Conservation (phyloP, 37 sponge, comb jelly and placozoan genomes). For the Axinella damicornis region DNA sequence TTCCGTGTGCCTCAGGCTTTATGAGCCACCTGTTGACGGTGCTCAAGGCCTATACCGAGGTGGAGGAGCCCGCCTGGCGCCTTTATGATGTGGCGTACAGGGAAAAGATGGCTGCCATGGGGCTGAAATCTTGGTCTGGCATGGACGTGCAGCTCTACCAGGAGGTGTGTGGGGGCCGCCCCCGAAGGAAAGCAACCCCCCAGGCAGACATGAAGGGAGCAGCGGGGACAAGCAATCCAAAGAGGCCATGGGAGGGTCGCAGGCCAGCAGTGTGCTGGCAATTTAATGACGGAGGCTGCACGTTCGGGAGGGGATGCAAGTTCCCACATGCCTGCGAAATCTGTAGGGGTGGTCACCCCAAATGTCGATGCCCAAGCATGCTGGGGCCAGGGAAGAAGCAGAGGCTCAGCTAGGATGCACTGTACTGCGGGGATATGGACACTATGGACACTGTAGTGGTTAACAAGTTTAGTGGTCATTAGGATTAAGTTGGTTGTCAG, state of each 20-base stretch:
- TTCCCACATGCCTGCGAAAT: conserved; percentile 5
- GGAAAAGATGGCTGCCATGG: conserved; percentile 17
- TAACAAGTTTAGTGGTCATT: too few species aligned
- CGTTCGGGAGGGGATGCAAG: neutral
- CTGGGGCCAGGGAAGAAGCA: neutral
- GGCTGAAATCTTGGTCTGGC: conserved; percentile 1
- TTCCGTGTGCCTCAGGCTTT: conserved; percentile 9
- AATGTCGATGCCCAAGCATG: neutral
- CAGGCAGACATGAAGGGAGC: too few species aligned
- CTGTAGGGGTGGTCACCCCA: conserved; percentile 9
- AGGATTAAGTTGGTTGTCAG: too few species aligned
- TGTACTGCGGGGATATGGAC: too few species aligned
- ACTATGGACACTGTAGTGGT: too few species aligned
- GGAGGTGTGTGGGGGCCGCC: neutral
- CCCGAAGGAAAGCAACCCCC: neutral
- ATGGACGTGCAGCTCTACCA: conserved; percentile 24
- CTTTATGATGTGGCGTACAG: conserved; percentile 15
- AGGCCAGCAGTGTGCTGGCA: neutral
- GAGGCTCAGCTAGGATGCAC: too few species aligned
- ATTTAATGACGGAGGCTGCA: neutral
- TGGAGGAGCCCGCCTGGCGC: conserved; percentile 2
- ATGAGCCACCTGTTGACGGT: conserved; percentile 21
- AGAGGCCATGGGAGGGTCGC: too few species aligned
- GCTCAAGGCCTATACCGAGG: conserved; percentile 10
- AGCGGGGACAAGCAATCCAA: too few species aligned